These are phyloP conservation scores for Sarcophaga carnaria DNA, from an alignment of 2,888 invertebrate species.

Conservation along the genomic window DNA sequence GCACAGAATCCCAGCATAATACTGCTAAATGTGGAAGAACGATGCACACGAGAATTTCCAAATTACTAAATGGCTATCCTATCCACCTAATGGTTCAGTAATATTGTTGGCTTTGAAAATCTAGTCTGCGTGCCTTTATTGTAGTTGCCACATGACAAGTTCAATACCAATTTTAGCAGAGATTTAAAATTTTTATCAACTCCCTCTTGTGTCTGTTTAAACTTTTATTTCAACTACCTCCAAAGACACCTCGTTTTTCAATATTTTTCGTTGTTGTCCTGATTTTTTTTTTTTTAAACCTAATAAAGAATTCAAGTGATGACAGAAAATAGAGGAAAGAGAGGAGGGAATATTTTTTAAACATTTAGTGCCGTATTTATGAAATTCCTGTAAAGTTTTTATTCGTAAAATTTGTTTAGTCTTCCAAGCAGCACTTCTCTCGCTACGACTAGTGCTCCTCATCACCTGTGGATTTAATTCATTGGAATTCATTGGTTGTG, in stretches of 20 bases:
- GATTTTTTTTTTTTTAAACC: not conserved
- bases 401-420: too few relatives aligned
- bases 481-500: not conserved
- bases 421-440: not conserved
- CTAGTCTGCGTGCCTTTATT: not conserved
- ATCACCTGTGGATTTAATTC: slow-evolving; percentile 5
- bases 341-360: not conserved
- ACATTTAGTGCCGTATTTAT: slow-evolving; percentile 63
- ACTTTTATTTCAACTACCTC: too few relatives aligned
- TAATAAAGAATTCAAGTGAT: slow-evolving; percentile 13
- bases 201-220: too few relatives aligned
- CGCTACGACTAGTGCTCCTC: not conserved
- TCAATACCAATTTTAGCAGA: too few relatives aligned
- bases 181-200: too few relatives aligned
- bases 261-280: not conserved
- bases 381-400: slow-evolving; percentile 51
- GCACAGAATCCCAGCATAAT: rapidly evolving
- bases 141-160: slow-evolving; percentile 9
- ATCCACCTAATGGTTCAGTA: too few relatives aligned
- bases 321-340: too few relatives aligned
- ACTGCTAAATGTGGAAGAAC: too few relatives aligned
- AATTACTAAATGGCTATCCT: too few relatives aligned
- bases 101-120: too few relatives aligned
- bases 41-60: too few relatives aligned
- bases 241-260: too few relatives aligned